Evolutionary conservation across 2,113 vertebrate genomes (phyloP).

Genomic region (Mus spicilegus): DNA sequence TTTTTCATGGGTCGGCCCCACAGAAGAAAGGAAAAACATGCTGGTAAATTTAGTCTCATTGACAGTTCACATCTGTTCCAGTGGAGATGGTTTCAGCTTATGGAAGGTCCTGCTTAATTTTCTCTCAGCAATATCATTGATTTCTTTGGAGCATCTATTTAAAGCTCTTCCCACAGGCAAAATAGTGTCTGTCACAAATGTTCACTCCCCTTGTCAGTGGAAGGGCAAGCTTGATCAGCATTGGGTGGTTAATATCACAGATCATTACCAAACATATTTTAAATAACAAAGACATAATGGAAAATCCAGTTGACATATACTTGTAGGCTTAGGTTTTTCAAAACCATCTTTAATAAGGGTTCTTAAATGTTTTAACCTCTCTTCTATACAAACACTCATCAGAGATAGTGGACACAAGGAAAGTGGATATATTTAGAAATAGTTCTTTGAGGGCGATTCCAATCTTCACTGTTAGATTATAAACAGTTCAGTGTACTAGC

Average conservation of each 20-base stretch:
- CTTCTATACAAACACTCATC: too few species aligned
- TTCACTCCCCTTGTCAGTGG: background rate
- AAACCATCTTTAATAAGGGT: too few species aligned
- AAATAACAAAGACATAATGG: background rate
- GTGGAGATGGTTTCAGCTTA: background rate
- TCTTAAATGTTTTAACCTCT: too few species aligned
- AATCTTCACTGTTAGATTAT: too few species aligned
- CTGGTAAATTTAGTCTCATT: slow-evolving; percentile 35
- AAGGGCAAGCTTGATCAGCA: background rate
- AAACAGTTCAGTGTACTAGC: too few species aligned
- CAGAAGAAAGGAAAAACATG: background rate
- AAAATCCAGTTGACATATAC: background rate
- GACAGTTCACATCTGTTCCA: slow-evolving; percentile 7
- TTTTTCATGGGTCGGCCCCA: background rate
- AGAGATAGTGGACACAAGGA: too few species aligned
- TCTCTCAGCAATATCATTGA: slow-evolving; percentile 45
- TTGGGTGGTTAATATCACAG: background rate
- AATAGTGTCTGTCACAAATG: background rate
- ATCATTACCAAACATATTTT: background rate
- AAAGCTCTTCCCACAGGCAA: background rate
- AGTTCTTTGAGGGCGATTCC: too few species aligned
- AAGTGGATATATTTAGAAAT: too few species aligned
- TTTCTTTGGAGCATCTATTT: slow-evolving; percentile 3
- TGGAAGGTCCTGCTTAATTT: background rate
- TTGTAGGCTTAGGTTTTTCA: too few species aligned